Evolutionary conservation across 2,888 invertebrate genomes (phyloP).

Genomic region (Atethmia centrago): DNA sequence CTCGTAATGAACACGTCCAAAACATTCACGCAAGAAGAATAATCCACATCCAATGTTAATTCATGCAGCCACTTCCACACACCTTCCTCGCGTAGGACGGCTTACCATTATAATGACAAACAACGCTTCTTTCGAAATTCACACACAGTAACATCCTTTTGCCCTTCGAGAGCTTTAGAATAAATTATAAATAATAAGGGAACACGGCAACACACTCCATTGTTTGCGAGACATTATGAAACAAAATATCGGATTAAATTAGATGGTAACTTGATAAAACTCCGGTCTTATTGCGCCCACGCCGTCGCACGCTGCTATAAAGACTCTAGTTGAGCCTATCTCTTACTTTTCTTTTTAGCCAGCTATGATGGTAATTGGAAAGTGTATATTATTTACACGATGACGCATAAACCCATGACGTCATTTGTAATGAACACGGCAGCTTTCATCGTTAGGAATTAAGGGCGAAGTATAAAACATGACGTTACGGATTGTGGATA

Average conservation of each 20-base stretch:
- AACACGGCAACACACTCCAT: constrained; percentile 64
- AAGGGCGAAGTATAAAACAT: constrained; percentile 53
- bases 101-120: constrained; percentile 72
- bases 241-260: constrained; percentile 73
- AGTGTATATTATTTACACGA: constrained; percentile 66
- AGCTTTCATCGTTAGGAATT: constrained; percentile 53
- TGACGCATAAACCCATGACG: constrained; percentile 62
- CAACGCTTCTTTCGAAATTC: constrained; percentile 69
- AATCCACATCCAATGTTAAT: constrained; percentile 66
- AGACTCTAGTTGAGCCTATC: constrained; percentile 65
- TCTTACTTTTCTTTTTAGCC: constrained; percentile 69
- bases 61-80: constrained; percentile 64
- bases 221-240: constrained; percentile 74
- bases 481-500: constrained; percentile 45
- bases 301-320: constrained; percentile 62
- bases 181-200: constrained; percentile 70
- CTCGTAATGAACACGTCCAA: constrained; percentile 26
- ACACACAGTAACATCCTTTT: constrained; percentile 66
- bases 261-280: constrained; percentile 73
- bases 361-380: constrained; percentile 68
- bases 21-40: constrained; percentile 54
- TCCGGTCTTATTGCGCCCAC: constrained; percentile 72
- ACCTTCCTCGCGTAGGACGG: constrained; percentile 72
- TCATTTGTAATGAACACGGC: constrained; percentile 57
- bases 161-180: constrained; percentile 67